phyloP scores from a whole-genome alignment of 2,113 vertebrate species.

The Nycticryphes semicollaris region DNA sequence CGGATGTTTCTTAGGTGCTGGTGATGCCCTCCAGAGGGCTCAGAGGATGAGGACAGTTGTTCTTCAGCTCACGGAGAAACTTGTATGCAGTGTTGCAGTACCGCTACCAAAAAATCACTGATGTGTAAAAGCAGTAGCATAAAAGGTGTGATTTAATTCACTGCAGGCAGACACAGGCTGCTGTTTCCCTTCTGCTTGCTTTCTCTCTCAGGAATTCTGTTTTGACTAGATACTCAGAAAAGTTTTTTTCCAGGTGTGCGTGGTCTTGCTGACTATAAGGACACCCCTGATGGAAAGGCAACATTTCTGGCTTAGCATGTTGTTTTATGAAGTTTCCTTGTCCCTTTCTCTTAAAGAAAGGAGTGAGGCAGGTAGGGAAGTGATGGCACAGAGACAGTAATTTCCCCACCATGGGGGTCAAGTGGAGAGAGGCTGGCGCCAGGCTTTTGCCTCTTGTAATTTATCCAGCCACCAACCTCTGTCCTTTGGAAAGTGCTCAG shows the following conservation, averaged over 20 bases:
- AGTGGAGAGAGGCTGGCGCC: background rate
- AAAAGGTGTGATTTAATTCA: background rate
- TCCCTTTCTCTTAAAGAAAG: background rate
- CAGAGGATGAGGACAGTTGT: background rate
- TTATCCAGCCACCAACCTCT: background rate
- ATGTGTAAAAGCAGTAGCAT: background rate
- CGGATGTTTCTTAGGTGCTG: background rate
- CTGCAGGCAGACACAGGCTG: background rate
- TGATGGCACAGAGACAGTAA: background rate
- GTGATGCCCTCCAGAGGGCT: background rate
- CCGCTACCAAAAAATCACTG: background rate
- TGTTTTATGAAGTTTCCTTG: background rate
- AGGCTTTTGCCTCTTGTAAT: background rate
- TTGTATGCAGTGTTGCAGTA: background rate
- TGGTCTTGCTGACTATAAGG: background rate
- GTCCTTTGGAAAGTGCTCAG: background rate
- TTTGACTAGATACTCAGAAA: background rate
- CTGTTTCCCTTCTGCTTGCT: background rate
- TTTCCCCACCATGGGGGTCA: accelerated
- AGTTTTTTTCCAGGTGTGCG: background rate
- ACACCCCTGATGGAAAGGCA: background rate
- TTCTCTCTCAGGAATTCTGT: background rate
- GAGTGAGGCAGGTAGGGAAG: background rate
- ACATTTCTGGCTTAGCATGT: background rate
- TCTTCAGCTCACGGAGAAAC: background rate